Evolutionary conservation across 2,888 invertebrate genomes (phyloP), one percentile per base, ranked within the genome.

Genomic region (Phaonia tiefii): DNA sequence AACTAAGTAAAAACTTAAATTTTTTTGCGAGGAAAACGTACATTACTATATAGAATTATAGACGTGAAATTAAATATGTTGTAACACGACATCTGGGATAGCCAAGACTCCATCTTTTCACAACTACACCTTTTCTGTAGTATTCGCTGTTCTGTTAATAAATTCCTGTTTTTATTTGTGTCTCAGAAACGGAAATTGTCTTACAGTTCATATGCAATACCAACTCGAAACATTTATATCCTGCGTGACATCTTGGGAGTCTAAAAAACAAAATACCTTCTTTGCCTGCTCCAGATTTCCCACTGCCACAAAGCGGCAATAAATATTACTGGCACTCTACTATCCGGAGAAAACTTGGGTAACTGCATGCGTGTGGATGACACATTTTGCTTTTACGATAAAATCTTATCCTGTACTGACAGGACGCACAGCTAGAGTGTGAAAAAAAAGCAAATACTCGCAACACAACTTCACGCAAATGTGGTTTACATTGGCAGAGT

Each of bases 251-350:
- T 49, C 49, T 49, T 2, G 10, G 31, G 31, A 31, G 49, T 20
- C 20, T 20, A 1, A 46, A 46, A 15, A 46, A 46, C 1, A 49
- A n/a, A n/a, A 8, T 31, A 31, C 31, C 31, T 31, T 31, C 31
- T 31, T 7, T 22, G 63, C 22, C 39, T 42, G 13, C 42, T 4
- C 1, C 5, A 17, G 63, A 63, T 42, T 20, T 63, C 2, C 17
- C 11, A 42, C 39, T 11, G 17, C 3, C 20, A 25, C 20, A 56
- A 4, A 39, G 51, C 49, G 66, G 51, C 51, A 75, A 75, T 79
- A 75, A 67, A 79, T 75, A 67, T 75, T 75, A 58, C 46, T 80
- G 75, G 69, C 77, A 77, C 58, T 73, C 56, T 65, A 56, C 70
- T 58, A 71, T 76, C 70, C 44, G 58, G 31, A 20, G 31, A 20